phyloP scores from a whole-genome alignment of 2,888 invertebrate species.

The Incurvaria masculella region DNA sequence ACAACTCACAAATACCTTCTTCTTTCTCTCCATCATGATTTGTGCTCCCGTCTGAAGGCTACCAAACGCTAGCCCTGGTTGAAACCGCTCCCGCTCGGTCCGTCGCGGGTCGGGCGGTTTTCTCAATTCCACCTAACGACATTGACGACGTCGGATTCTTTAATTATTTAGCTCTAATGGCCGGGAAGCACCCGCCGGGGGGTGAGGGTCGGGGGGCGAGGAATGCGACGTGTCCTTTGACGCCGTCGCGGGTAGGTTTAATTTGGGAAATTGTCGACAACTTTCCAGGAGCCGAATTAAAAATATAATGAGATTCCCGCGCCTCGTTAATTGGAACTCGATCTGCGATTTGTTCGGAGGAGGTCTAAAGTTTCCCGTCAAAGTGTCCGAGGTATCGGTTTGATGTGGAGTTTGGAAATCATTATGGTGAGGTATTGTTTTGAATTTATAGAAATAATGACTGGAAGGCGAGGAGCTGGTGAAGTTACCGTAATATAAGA shows the following conservation, averaged over 20 bases:
- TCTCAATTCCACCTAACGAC: slow-evolving; percentile 47
- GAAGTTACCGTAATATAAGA: too few relatives aligned
- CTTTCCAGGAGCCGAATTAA: slow-evolving; percentile 39
- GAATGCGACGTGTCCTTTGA: slow-evolving; percentile 41
- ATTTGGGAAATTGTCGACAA: slow-evolving; percentile 48
- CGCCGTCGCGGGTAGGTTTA: slow-evolving; percentile 40
- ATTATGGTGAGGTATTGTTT: too few relatives aligned
- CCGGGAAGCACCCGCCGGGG: slow-evolving; percentile 22
- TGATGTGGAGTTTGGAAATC: too few relatives aligned
- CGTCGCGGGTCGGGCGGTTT: slow-evolving; percentile 20
- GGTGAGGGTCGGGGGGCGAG: background rate
- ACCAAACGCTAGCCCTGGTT: too few relatives aligned
- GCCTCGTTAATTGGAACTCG: slow-evolving; percentile 55
- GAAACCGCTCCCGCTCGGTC: too few relatives aligned
- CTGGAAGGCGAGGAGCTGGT: too few relatives aligned
- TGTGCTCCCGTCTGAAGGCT: too few relatives aligned
- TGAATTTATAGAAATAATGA: too few relatives aligned
- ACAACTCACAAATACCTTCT: too few relatives aligned
- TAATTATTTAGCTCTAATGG: slow-evolving; percentile 57
- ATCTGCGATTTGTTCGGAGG: slow-evolving; percentile 27
- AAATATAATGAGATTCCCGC: slow-evolving; percentile 55
- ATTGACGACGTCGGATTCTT: slow-evolving; percentile 50
- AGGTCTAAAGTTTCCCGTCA: background rate
- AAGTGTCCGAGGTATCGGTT: too few relatives aligned
- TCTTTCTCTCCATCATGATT: too few relatives aligned